Evolutionary conservation across 1,140 invertebrate species (phyloP).

Genomic region (Anastrepha obliqua): DNA sequence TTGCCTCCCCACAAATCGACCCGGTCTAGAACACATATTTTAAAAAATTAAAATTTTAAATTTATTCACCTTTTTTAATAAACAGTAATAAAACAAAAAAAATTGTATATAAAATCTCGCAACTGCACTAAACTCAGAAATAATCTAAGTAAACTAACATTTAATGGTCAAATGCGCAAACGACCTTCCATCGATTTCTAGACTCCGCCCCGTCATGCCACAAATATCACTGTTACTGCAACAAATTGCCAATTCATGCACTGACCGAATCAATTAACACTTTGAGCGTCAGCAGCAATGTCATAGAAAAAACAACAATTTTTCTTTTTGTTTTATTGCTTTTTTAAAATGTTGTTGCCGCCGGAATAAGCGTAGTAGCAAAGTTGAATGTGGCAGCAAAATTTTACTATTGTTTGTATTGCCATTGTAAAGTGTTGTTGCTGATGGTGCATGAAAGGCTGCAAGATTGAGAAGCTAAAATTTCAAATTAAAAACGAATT

Average conservation of each 20-base stretch:
- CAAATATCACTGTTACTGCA: background rate
- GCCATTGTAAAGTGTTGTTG: background rate
- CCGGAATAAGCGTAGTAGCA: background rate
- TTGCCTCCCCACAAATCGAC: no score
- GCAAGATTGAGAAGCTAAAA: background rate
- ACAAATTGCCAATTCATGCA: slow-evolving; percentile 25
- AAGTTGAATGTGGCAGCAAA: background rate
- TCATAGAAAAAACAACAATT: background rate
- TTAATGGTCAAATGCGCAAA: background rate
- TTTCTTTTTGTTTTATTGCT: no score
- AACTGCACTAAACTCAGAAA: background rate
- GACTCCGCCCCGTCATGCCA: background rate
- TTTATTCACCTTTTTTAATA: no score
- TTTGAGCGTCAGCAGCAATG: background rate
- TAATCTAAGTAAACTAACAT: background rate
- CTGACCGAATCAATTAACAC: slow-evolving; percentile 28
- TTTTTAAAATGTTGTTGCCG: no score
- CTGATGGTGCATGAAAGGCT: background rate
- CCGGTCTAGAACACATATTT: no score
- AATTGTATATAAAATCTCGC: background rate
- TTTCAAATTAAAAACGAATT: slow-evolving; percentile 1
- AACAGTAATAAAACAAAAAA: background rate
- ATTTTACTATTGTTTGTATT: background rate
- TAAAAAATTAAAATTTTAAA: no score
- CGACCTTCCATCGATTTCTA: background rate